These are phyloP conservation scores for Noctua comes DNA, from an alignment of 2,888 invertebrate genomes.

Conservation along the genomic window DNA sequence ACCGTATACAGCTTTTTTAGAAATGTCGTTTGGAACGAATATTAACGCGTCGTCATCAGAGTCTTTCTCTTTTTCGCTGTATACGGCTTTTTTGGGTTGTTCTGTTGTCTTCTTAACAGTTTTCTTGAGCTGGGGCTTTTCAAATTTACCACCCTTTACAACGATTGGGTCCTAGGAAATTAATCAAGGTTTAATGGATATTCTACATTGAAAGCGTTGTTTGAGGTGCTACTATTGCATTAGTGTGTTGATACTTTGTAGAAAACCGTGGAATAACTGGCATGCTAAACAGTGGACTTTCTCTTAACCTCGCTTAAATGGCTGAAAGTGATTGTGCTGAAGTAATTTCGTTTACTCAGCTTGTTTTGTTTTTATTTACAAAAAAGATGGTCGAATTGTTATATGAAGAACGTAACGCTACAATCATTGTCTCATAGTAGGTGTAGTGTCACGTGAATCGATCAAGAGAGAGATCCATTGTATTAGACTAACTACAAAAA, in stretches of 20 bases:
- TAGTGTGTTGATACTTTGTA: constrained; percentile 77
- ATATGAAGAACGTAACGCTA: constrained; percentile 30
- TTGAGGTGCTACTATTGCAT: constrained; percentile 74
- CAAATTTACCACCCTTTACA: constrained; percentile 87
- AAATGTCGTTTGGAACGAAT: constrained; percentile 70
- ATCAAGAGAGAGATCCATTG: constrained; percentile 67
- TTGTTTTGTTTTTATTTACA: constrained; percentile 11
- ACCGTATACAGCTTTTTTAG: constrained; percentile 80
- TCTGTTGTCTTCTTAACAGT: constrained; percentile 83
- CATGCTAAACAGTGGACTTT: constrained; percentile 65
- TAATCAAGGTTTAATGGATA: constrained; percentile 78
- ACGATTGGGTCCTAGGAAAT: constrained; percentile 86
- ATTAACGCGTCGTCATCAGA: constrained; percentile 80
- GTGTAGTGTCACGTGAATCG: constrained; percentile 36
- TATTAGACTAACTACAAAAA: constrained; percentile 72
- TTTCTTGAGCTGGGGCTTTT: constrained; percentile 88
- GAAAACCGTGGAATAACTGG: constrained; percentile 52
- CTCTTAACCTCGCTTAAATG: constrained; percentile 34
- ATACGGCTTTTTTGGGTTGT: constrained; percentile 81
- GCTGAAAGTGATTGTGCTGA: constrained; percentile 13
- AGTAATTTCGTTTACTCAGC: constrained; percentile 40
- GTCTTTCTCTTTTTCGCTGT: constrained; percentile 73
- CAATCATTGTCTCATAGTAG: constrained; percentile 33
- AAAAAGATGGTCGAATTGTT: constrained; percentile 8
- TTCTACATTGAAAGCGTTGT: constrained; percentile 76